Conservation (phyloP, 2,113 vertebrate genomes). For the Eleginops maclovinus region DNA sequence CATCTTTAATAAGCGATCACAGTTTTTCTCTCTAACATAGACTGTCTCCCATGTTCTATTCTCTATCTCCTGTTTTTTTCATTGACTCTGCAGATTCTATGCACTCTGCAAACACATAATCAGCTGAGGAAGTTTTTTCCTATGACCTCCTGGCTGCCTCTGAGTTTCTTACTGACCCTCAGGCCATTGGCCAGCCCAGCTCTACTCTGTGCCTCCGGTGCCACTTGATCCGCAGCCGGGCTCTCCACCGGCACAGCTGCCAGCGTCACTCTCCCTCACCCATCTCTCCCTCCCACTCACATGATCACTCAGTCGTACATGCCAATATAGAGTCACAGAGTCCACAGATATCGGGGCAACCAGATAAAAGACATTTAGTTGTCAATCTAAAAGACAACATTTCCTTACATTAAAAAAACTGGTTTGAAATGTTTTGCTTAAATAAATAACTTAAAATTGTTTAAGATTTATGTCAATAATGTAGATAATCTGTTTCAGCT, state of each 20-base stretch:
- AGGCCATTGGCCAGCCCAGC: conserved; percentile 26
- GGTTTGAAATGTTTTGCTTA: no score
- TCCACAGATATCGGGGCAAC: conserved; percentile 10
- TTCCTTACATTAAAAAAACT: background rate
- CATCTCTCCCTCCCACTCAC: conserved; percentile 25
- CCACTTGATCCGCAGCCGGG: conserved; percentile 68
- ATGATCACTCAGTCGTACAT: conserved; percentile 31
- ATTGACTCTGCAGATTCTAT: conserved; percentile 50
- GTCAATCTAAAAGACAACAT: background rate
- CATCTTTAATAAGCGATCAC: background rate
- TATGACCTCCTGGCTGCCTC: conserved; percentile 30
- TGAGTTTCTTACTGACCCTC: conserved; percentile 47
- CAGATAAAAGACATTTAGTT: background rate
- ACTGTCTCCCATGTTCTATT: conserved; percentile 15
- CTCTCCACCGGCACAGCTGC: conserved; percentile 70
- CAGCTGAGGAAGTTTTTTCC: conserved; percentile 26
- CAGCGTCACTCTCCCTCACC: conserved; percentile 61
- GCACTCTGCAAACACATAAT: conserved; percentile 53
- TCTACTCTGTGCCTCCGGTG: conserved; percentile 53
- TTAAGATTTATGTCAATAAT: no score
- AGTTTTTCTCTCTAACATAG: conserved; percentile 3
- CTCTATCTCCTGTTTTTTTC: background rate
- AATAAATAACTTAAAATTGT: no score
- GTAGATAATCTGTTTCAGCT: no score
- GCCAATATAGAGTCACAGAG: conserved; percentile 21